A percentile compares a stretch with the other conserved stretches of the same genome.
phyloP scores from a whole-genome alignment of 2,113 vertebrate species.

The Pachyramphus minor region DNA sequence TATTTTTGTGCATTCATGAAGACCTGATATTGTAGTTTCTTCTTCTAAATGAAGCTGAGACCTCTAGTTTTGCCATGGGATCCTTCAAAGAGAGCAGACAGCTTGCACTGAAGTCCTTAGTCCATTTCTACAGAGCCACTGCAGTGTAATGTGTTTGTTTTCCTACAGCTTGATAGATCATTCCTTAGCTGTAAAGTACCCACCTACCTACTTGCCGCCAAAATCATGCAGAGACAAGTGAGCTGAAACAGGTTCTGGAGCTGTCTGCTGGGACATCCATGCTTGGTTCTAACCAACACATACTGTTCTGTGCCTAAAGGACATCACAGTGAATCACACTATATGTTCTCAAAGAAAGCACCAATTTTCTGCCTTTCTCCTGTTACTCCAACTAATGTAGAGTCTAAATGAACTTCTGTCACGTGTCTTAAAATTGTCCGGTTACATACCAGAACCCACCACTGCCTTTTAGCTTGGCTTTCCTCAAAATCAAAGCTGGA shows the following conservation, averaged over 20 bases:
- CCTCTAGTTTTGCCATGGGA: background rate
- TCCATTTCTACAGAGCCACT: background rate
- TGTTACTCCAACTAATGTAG: background rate
- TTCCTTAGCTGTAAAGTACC: background rate
- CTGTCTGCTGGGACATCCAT: background rate
- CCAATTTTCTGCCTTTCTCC: background rate
- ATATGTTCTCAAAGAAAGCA: background rate
- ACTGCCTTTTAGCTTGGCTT: background rate
- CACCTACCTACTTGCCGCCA: background rate
- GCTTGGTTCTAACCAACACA: background rate
- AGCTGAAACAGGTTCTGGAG: background rate
- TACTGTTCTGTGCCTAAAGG: background rate
- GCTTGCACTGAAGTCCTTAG: background rate
- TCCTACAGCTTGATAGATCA: background rate
- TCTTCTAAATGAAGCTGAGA: background rate
- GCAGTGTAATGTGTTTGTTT: background rate
- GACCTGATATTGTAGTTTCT: background rate
- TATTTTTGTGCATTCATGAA: background rate
- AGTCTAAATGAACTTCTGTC: background rate
- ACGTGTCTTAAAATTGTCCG: background rate
- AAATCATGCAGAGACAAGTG: background rate
- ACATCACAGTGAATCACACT: background rate
- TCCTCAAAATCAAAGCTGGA: background rate
- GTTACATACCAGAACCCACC: background rate
- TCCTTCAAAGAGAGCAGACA: background rate